Evolutionary conservation across 2,797 vertebrate genomes (phyloP), one percentile per base, ranked within the genome.

Genomic region (Cyclura pinguis): DNA sequence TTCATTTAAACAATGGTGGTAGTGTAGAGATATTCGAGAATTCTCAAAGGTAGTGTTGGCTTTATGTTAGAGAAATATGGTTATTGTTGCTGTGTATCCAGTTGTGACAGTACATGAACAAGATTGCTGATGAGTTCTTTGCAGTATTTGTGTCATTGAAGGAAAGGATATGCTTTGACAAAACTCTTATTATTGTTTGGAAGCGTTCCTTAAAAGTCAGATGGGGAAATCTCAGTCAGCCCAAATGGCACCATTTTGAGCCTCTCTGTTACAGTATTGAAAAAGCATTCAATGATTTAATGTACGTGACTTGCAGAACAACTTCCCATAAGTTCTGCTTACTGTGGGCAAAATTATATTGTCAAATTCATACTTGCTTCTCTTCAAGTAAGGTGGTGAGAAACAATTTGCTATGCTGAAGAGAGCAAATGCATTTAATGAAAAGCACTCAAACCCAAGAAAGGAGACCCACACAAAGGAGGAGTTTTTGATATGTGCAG

Each of bases 321-420:
- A 85, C 77, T 91, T 92, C 92, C 59, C 85, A 85, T 92, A 92
- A 94, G 92, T 90, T 94, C 90, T 94, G 78, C 92, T 94, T 96
- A 95, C 94, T 94, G 94, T 94, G 88, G 55, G 81, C 72, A 94
- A 91, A 95, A 95, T 94, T 94, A 94, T 91, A 92, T 85, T 94
- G 93, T 93, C 92, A 91, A 81, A 93, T 92, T 94, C 90, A 91
- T 57, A 91, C 50, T 59, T 20, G 72, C 78, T 94, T 94, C 80
- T 95, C 90, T 90, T 90, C 92, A 80, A 92, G n/a, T 29, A 94
- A 93, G 88, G 84, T 91, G 86, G 80, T 91, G 87, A 77, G 91
- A 55, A 29, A 90, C 20, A 55, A 59, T 86, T 74, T 74, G 38
- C 20, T 74, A 32, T 55, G 52, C n/a, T 35, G 10, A 74, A 74